A percentile compares a stretch with the other conserved stretches of the same genome.
Conservation (phyloP, 2,797 vertebrate genomes). For the Tarsius wallacei region DNA sequence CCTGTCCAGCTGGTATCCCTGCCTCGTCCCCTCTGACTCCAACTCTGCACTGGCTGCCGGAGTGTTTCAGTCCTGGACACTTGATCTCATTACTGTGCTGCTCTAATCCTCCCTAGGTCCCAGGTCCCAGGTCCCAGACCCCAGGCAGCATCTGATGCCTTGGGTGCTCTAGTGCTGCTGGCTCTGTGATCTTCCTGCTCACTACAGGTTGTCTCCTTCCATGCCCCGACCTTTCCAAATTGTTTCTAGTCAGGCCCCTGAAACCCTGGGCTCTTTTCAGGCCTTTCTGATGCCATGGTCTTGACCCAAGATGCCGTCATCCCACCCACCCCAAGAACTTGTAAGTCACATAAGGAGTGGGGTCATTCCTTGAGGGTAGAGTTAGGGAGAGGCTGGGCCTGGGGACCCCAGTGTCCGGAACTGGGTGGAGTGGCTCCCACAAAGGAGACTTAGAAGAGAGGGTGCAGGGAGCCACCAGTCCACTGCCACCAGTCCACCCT, state of each 20-base stretch:
- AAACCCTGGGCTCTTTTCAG: not conserved
- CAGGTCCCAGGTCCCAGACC: not conserved
- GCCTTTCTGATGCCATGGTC: not conserved
- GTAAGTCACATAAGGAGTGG: not conserved
- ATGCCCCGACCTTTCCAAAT: not conserved
- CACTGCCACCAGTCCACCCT: no score
- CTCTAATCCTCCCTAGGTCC: not conserved
- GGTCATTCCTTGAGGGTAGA: rapidly evolving
- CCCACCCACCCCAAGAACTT: not conserved
- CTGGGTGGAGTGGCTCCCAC: no score
- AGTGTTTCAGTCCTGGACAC: not conserved
- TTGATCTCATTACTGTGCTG: rapidly evolving
- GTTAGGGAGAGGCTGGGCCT: rapidly evolving
- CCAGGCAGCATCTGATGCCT: not conserved
- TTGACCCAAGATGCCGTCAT: not conserved
- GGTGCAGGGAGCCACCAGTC: not conserved
- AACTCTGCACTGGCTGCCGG: rapidly evolving
- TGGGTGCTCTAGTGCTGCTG: not conserved
- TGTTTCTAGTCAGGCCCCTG: not conserved
- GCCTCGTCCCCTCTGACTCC: not conserved
- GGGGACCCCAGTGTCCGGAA: rapidly evolving
- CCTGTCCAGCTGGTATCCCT: not conserved
- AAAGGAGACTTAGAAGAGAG: not conserved
- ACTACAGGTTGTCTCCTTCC: rapidly evolving
- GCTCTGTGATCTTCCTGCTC: not conserved